Conservation (phyloP, 2,888 invertebrate species). For the Watsonalla cultraria region DNA sequence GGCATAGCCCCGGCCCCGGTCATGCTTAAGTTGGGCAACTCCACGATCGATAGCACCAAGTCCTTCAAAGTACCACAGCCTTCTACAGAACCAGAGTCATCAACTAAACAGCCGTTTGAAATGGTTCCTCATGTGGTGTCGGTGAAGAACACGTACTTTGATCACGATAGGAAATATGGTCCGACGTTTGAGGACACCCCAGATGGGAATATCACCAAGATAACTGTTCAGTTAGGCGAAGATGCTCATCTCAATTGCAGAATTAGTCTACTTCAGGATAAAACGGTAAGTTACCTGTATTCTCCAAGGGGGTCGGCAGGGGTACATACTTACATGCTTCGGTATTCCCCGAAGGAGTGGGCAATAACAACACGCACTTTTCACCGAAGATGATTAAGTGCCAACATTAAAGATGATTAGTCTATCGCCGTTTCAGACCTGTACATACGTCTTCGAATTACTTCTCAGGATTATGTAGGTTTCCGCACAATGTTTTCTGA, state of each 20-base stretch:
- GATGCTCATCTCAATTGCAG: conserved; percentile 86
- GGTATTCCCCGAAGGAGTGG: too few species aligned
- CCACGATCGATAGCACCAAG: conserved; percentile 73
- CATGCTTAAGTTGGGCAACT: conserved; percentile 70
- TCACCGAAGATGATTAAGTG: too few species aligned
- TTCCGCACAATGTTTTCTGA: too few species aligned
- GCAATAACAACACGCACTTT: too few species aligned
- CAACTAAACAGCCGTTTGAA: conserved; percentile 32
- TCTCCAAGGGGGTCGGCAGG: too few species aligned
- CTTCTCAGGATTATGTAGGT: too few species aligned
- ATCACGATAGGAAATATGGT: conserved; percentile 80
- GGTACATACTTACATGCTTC: too few species aligned
- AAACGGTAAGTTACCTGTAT: conserved; percentile 79
- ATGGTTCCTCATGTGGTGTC: conserved; percentile 62
- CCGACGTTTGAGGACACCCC: conserved; percentile 82
- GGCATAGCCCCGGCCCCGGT: conserved; percentile 61
- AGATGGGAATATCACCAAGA: conserved; percentile 81
- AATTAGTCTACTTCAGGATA: conserved; percentile 85
- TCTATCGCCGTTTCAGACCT: too few species aligned
- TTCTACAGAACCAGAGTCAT: conserved; percentile 26
- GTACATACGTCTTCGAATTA: too few species aligned
- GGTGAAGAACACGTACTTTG: conserved; percentile 65
- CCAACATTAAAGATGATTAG: too few species aligned
- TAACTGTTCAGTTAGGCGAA: conserved; percentile 86
- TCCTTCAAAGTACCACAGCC: conserved; percentile 71